Percentiles rank a stretch among this genome's conserved stretches.
These are phyloP conservation scores for Actenoides lindsayi DNA, from an alignment of 2,113 vertebrate species.

Conservation along the genomic window DNA sequence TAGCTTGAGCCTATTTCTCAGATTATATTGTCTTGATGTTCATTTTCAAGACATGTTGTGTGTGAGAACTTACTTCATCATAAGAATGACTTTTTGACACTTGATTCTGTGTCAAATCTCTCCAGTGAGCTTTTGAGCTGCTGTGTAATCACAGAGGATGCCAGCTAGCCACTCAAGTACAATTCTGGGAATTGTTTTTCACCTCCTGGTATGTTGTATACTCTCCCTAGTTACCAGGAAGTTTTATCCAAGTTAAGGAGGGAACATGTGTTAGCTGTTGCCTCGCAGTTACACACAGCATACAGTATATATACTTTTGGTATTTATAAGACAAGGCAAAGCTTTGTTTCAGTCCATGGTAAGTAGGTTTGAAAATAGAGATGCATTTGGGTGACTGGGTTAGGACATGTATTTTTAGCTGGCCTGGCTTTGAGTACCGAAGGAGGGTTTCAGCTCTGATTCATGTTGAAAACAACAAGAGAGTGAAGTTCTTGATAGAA, in stretches of 20 bases:
- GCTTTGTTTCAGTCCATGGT: neutral
- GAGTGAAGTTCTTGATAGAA: neutral
- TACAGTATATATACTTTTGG: neutral
- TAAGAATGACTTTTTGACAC: neutral
- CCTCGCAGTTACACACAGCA: neutral
- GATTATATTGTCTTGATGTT: neutral
- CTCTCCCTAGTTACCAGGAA: neutral
- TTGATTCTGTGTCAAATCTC: neutral
- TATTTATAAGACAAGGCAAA: neutral
- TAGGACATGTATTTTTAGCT: constrained; percentile 17
- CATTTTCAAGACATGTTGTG: neutral
- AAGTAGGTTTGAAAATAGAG: neutral
- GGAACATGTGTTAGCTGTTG: neutral
- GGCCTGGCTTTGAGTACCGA: neutral
- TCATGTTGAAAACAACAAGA: neutral
- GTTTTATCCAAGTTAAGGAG: neutral
- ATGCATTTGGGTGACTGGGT: neutral
- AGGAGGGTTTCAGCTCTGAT: neutral
- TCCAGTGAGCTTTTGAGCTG: neutral
- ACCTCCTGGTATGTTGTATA: neutral
- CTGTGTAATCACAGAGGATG: neutral
- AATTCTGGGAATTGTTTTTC: neutral
- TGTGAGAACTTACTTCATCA: neutral
- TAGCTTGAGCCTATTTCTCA: neutral
- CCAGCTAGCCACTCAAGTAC: neutral